Evolutionary conservation across 2,113 vertebrate species (phyloP).

Genomic region (Pardalotus punctatus): DNA sequence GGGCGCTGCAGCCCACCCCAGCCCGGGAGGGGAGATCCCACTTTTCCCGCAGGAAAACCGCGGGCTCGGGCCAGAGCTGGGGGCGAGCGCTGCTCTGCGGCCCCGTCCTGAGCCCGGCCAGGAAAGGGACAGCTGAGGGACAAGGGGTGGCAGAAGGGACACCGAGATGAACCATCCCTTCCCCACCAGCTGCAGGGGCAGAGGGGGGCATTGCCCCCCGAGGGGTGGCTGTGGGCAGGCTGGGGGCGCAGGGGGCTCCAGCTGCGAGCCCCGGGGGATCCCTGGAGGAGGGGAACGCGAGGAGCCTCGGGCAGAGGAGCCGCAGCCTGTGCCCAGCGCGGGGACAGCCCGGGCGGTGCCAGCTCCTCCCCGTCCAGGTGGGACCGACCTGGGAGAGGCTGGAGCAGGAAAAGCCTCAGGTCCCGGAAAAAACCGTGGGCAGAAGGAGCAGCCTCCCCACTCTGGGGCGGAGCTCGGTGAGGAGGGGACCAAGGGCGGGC

Average conservation of each 20-base stretch:
- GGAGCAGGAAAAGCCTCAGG: neutral
- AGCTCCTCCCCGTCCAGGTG: too few relatives aligned
- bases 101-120: fast-evolving
- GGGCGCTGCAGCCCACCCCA: neutral
- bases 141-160: neutral
- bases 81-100: neutral
- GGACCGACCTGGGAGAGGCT: fast-evolving
- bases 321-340: neutral
- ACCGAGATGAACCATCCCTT: fast-evolving
- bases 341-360: neutral
- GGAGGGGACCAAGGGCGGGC: neutral
- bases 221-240: neutral
- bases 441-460: neutral
- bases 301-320: neutral
- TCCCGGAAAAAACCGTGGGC: neutral
- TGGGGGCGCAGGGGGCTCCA: neutral
- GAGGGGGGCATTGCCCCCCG: too few relatives aligned
- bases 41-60: neutral
- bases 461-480: fast-evolving
- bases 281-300: neutral
- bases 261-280: fast-evolving
- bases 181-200: fast-evolving
- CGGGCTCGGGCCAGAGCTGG: fast-evolving
- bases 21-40: neutral
- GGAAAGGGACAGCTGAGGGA: fast-evolving